Percentiles rank a stretch among this genome's conserved stretches.
Conservation (phyloP, 2,113 vertebrate species). For the Pelecanoides urinatrix region DNA sequence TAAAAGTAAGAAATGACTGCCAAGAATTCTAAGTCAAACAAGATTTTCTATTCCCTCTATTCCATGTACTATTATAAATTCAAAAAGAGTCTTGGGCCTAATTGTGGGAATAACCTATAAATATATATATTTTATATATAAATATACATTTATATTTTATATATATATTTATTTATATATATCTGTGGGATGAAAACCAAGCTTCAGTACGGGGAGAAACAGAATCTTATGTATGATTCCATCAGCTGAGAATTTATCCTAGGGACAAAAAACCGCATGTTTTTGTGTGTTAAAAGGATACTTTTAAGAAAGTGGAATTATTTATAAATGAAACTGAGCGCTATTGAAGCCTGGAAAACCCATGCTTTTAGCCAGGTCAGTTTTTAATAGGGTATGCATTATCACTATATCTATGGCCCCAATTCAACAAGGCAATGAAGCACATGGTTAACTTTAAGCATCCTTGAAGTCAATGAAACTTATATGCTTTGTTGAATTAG, state of each 20-base stretch:
- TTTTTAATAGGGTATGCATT: neutral
- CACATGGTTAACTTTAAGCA: neutral
- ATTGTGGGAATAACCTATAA: neutral
- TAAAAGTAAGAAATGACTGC: neutral
- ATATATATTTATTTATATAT: no score
- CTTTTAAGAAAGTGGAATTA: neutral
- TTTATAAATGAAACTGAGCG: neutral
- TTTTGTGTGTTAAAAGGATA: neutral
- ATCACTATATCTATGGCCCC: neutral
- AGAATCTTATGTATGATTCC: neutral
- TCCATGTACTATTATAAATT: neutral
- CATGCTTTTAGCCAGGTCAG: neutral
- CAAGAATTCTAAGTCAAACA: slow-evolving; percentile 1
- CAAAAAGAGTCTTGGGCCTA: neutral
- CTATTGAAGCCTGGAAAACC: neutral
- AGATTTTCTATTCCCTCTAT: neutral
- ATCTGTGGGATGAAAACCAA: neutral
- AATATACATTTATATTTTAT: neutral
- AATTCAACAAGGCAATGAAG: neutral
- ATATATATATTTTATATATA: neutral
- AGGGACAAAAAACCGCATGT: neutral
- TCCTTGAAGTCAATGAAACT: neutral
- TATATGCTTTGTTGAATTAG: neutral
- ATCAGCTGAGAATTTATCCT: neutral
- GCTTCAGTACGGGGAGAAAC: neutral